Conservation (phyloP, 2,888 invertebrate genomes). For the Aphodius sticticus region DNA sequence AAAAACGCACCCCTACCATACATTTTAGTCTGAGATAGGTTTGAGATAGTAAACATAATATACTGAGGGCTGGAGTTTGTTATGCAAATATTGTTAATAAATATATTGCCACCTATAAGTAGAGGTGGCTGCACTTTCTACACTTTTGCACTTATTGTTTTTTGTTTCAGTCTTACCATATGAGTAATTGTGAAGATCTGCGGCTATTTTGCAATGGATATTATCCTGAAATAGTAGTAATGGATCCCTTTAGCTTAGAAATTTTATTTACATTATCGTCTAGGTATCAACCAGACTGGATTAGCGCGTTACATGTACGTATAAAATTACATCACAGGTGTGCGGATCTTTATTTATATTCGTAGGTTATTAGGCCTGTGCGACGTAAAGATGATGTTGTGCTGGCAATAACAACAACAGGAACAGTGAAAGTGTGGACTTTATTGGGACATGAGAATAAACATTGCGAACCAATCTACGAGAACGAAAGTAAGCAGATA, state of each 20-base stretch:
- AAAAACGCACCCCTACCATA: too few species aligned
- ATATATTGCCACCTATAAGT: too few species aligned
- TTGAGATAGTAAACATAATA: too few species aligned
- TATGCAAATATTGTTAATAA: too few species aligned
- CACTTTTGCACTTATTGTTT: constrained; percentile 12
- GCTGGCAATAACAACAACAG: constrained; percentile 92
- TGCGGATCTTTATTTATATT: constrained; percentile 36
- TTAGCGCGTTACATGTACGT: constrained; percentile 90
- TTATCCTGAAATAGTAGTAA: constrained; percentile 95
- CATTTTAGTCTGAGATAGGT: too few species aligned
- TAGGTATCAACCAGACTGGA: constrained; percentile 98
- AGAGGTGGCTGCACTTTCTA: too few species aligned
- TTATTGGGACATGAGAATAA: constrained; percentile 88
- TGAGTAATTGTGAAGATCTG: constrained; percentile 83
- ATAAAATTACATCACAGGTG: not conserved
- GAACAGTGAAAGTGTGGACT: constrained; percentile 98
- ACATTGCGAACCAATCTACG: constrained; percentile 88
- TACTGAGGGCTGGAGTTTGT: too few species aligned
- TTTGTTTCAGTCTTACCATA: constrained; percentile 75
- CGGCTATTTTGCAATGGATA: constrained; percentile 96
- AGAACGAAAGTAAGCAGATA: constrained; percentile 97
- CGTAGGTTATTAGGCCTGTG: constrained; percentile 72
- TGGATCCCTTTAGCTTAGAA: constrained; percentile 96
- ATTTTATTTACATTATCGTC: constrained; percentile 91
- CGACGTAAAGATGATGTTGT: constrained; percentile 95